Evolutionary conservation across 1,140 invertebrate species (phyloP).

Genomic region (Pseudomyrmex cubaensis): DNA sequence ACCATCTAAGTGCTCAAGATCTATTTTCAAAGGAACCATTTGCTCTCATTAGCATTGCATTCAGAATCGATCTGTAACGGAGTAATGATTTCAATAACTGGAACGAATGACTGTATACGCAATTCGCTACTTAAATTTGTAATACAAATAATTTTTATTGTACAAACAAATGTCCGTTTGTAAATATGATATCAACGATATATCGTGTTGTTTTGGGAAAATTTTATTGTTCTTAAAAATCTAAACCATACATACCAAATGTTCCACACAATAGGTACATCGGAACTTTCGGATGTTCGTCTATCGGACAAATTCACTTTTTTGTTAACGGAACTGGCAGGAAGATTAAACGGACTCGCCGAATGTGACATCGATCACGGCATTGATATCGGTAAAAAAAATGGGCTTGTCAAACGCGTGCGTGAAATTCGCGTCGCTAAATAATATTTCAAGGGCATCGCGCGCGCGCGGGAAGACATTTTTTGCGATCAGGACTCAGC

Average conservation of each 20-base stretch:
- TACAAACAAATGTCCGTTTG: no score
- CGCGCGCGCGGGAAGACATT: constrained; percentile 9
- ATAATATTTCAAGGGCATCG: constrained; percentile 23
- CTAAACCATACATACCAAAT: background rate
- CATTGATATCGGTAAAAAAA: background rate
- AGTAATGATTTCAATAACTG: no score
- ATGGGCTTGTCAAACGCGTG: background rate
- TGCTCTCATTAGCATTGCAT: no score
- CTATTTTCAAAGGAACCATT: no score
- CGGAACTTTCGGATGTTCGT: background rate
- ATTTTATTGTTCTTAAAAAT: background rate
- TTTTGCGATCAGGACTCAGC: constrained; percentile 38
- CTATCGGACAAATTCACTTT: background rate
- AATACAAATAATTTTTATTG: no score
- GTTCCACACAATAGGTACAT: background rate
- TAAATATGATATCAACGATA: no score
- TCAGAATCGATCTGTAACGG: no score
- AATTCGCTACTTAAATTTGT: no score
- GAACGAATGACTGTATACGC: no score
- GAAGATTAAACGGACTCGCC: constrained; percentile 37
- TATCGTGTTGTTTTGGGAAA: no score
- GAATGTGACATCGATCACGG: constrained; percentile 30
- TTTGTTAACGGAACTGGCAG: background rate
- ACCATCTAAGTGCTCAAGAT: background rate
- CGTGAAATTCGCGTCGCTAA: constrained; percentile 23